Evolutionary conservation across 2,888 invertebrate genomes (phyloP).

Genomic region (Leptinotarsa rubiginosa): DNA sequence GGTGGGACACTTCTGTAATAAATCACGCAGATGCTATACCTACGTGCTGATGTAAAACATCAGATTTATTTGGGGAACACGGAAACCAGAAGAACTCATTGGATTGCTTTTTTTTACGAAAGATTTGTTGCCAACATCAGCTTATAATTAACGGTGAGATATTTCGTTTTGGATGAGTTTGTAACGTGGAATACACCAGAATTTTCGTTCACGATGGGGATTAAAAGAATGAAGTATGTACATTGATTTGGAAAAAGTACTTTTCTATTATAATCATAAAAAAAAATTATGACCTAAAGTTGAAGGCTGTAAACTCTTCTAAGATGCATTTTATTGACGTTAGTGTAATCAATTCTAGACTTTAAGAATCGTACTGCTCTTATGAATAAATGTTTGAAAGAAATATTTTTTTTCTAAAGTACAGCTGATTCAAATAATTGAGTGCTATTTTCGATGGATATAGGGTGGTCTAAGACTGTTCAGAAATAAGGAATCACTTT

Average conservation of each 20-base stretch:
- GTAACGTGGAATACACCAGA: too few species aligned
- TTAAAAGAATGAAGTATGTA: too few species aligned
- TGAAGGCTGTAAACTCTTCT: neutral
- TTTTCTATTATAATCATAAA: too few species aligned
- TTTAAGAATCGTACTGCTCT: constrained; percentile 19
- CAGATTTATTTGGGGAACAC: neutral
- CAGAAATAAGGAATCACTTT: too few species aligned
- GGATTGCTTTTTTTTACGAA: neutral
- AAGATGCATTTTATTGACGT: neutral
- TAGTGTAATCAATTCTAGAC: neutral
- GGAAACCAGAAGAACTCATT: neutral
- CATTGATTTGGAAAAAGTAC: too few species aligned
- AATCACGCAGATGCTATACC: constrained; percentile 2
- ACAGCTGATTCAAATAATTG: constrained; percentile 5
- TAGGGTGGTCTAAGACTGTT: neutral
- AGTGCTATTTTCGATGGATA: neutral
- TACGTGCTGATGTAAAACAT: constrained; percentile 13
- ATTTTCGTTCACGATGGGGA: too few species aligned
- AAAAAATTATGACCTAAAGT: too few species aligned
- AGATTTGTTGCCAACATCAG: neutral
- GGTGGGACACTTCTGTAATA: neutral
- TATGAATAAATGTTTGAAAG: constrained; percentile 16
- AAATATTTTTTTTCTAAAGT: neutral
- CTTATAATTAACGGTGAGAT: neutral
- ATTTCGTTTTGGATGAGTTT: neutral